Percentiles rank a stretch among this genome's conserved stretches.
phyloP scores from a whole-genome alignment of 2,797 vertebrate species.

The Discoglossus pictus region DNA sequence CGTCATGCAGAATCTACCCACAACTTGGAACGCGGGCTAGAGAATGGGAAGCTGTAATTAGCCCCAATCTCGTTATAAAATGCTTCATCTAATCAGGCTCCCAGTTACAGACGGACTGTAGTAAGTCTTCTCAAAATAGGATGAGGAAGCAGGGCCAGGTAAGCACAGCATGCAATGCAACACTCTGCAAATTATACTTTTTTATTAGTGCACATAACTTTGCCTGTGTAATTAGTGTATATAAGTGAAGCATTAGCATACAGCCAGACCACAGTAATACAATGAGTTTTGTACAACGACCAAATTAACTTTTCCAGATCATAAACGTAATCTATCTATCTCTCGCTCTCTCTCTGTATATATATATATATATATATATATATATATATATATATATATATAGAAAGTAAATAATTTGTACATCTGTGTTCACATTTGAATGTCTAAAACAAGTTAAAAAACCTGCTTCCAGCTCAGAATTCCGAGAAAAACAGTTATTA shows the following conservation, averaged over 20 bases:
- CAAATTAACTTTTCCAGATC: no score
- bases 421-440: no score
- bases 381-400: no score
- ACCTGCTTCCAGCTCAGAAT: no score
- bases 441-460: no score
- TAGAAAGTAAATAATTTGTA: no score
- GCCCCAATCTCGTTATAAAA: constrained; percentile 82
- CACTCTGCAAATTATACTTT: constrained; percentile 12
- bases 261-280: neutral
- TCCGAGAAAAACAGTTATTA: no score
- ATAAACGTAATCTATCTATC: no score
- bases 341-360: no score
- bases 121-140: constrained; percentile 66
- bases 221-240: constrained; percentile 22
- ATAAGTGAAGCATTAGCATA: constrained; percentile 16
- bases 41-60: constrained; percentile 82
- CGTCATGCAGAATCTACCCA: constrained; percentile 75
- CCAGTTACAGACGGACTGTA: constrained; percentile 63
- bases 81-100: constrained; percentile 74
- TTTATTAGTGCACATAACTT: constrained; percentile 8
- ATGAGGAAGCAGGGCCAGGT: constrained; percentile 39
- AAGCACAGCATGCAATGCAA: constrained; percentile 21
- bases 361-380: no score
- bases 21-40: constrained; percentile 66
- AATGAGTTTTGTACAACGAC: no score